Evolutionary conservation across 2,888 invertebrate species (phyloP), one percentile per base, ranked within the genome.

Genomic region (Isoperla grammatica): DNA sequence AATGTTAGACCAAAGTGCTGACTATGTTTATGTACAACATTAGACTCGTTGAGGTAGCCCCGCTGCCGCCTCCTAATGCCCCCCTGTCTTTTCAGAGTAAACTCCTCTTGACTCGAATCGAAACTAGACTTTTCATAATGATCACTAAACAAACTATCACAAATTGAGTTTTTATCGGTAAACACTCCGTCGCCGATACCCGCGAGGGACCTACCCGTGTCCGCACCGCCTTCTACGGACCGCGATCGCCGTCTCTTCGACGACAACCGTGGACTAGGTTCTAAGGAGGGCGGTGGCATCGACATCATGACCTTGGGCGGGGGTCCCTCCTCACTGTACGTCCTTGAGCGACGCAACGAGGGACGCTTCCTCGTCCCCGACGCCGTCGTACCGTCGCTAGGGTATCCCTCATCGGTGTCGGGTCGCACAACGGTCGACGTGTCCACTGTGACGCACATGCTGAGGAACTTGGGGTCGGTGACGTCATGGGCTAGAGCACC

Each of bases 1-100:
- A 74, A 66, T 1, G 74, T 73, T 2, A 73, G 65, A 23, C 62
- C 59, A 22, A 49, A 53, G 9, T 45, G 39, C 8, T 35, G 11
- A 20, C 37, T 53, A 12, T 13, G 4, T 12, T 17, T 17, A 17
- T 45, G 45, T 29, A 29, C 29, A 29, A 6, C 8, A 45, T 17
- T 45, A 9, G 17, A 13, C 8, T 37, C n/a, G 19, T 19, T n/a
- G 11, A 17, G 20, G 19, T 37, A 5, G 20, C 37, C 13, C 11
- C 19, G 15, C 8, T 22, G 49, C 1, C 60, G 55, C 15, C 64
- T 29, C n/a, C 64, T 54, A 35, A 64, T 57, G 17, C 64, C 60
- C 1, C 64, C 64, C 22, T 56, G 62, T 13, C 64, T 56, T n/a
- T 48, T 46, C n/a, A 64, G 56, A 40, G 58, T 59, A 22, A 42